phyloP scores from a whole-genome alignment of 2,113 vertebrate genomes.

The Hyla sarda region DNA sequence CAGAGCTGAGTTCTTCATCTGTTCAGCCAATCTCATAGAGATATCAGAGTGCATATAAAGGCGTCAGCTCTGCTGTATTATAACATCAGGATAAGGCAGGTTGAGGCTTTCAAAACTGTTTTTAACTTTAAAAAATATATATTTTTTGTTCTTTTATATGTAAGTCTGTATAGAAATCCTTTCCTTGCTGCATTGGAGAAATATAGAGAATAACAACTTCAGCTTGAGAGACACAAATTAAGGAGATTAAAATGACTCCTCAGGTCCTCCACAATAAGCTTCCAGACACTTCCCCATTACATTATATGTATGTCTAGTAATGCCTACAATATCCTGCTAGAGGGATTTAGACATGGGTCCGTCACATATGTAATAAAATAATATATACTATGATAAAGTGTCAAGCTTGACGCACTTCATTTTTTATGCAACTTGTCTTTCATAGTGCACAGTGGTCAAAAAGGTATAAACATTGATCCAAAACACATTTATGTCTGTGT shows the following conservation, averaged over 20 bases:
- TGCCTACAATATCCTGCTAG: not conserved
- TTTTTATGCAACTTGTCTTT: not conserved
- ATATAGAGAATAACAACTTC: not conserved
- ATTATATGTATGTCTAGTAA: not conserved
- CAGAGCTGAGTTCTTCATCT: not conserved
- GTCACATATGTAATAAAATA: not conserved
- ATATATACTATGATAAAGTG: not conserved
- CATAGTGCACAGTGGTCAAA: not conserved
- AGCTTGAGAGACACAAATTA: no score
- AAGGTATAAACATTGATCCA: not conserved
- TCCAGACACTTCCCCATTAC: not conserved
- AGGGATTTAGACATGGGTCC: not conserved
- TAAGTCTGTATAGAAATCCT: not conserved
- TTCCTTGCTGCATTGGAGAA: no score
- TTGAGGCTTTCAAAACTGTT: not conserved
- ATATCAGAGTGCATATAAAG: no score
- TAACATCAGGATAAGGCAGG: not conserved
- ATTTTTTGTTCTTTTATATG: not conserved
- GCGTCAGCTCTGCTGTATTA: not conserved
- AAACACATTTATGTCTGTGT: no score
- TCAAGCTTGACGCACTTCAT: not conserved
- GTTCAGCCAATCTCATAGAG: not conserved
- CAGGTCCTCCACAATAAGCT: not conserved
- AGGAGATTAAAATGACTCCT: not conserved
- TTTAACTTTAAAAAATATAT: not conserved